Evolutionary conservation across 2,888 invertebrate genomes (phyloP).

Genomic region (Lottia gigantea): DNA sequence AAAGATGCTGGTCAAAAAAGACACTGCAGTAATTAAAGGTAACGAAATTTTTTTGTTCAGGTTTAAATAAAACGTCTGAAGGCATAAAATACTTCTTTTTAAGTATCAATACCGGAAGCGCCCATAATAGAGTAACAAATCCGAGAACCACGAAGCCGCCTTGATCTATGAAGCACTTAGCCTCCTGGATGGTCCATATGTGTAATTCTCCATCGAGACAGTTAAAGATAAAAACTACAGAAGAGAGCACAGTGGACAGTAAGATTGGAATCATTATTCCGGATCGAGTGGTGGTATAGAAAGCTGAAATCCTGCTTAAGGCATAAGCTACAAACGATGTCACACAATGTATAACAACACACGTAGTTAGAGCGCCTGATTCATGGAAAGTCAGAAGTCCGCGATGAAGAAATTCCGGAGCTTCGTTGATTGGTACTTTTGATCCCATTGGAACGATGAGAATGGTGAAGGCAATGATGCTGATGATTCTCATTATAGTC

Average conservation of each 20-base stretch:
- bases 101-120: constrained; percentile 32
- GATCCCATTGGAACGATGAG: constrained; percentile 27
- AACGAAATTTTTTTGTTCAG: constrained; percentile 36
- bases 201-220: constrained; percentile 17
- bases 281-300: constrained; percentile 31
- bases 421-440: constrained; percentile 19
- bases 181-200: background rate
- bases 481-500: constrained; percentile 30
- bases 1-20: constrained; percentile 40
- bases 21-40: constrained; percentile 38
- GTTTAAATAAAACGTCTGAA: constrained; percentile 36
- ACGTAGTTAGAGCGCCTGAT: constrained; percentile 23
- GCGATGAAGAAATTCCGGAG: constrained; percentile 26
- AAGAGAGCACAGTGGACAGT: constrained; percentile 28
- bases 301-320: constrained; percentile 29
- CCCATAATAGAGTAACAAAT: constrained; percentile 31
- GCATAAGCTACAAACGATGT: constrained; percentile 29
- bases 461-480: constrained; percentile 25
- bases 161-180: constrained; percentile 11
- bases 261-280: constrained; percentile 32
- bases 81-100: constrained; percentile 24
- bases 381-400: constrained; percentile 29
- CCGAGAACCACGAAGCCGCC: constrained; percentile 20
- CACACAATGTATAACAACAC: constrained; percentile 26
- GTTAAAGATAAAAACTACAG: constrained; percentile 25